Evolutionary conservation across 1,140 invertebrate genomes (phyloP).

Genomic region (Stratiolaelaps scimitus): DNA sequence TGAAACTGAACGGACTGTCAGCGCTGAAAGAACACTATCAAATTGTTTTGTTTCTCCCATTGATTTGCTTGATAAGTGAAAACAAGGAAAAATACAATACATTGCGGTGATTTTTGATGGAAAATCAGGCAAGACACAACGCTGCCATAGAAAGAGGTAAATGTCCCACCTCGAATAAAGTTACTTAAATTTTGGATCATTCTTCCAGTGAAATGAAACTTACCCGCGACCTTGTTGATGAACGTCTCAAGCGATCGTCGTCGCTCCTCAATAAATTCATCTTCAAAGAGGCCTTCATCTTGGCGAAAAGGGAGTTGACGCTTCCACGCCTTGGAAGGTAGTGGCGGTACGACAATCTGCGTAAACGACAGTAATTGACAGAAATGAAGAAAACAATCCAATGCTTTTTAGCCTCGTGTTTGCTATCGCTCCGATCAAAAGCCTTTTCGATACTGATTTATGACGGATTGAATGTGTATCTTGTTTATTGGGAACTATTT

Average conservation of each 20-base stretch:
- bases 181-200: too few species aligned
- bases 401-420: neutral
- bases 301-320: conserved; percentile 91
- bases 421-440: too few species aligned
- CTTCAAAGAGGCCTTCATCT: conserved; percentile 98
- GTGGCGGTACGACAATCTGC: conserved; percentile 84
- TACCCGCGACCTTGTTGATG: conserved; percentile 64
- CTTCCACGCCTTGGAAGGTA: conserved; percentile 94
- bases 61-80: neutral
- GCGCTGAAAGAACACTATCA: too few species aligned
- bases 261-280: conserved; percentile 97
- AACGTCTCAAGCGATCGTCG: conserved; percentile 95
- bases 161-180: conserved; percentile 2
- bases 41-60: too few species aligned
- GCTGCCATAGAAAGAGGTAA: too few species aligned
- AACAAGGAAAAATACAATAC: conserved; percentile 9
- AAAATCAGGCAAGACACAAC: conserved; percentile 2
- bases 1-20: too few species aligned
- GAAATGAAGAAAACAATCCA: neutral
- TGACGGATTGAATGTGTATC: too few species aligned
- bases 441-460: too few species aligned
- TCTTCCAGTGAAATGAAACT: neutral
- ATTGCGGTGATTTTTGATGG: neutral
- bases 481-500: too few species aligned
- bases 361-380: too few species aligned